These are phyloP conservation scores for Burhinus bistriatus DNA, from an alignment of 2,113 vertebrate genomes.

Conservation along the genomic window DNA sequence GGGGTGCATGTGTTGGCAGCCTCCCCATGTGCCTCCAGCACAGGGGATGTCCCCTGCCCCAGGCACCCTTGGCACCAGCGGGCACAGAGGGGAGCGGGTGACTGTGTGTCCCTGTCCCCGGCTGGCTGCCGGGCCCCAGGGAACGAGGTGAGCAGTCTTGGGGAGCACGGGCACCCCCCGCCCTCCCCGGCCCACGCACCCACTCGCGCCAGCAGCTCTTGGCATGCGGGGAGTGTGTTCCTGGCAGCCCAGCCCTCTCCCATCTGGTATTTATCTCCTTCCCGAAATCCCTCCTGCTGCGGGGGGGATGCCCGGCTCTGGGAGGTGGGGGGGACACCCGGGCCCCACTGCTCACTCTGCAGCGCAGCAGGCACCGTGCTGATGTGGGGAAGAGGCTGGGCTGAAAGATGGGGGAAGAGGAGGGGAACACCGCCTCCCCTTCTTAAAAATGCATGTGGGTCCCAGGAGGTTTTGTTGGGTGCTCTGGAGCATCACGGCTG, in stretches of 20 bases:
- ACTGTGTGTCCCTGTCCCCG: not conserved
- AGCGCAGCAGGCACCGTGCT: not conserved
- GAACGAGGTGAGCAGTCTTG: not conserved
- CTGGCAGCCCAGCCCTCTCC: constrained; percentile 46
- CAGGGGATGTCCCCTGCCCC: not conserved
- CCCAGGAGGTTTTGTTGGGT: not conserved
- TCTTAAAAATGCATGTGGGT: accelerated
- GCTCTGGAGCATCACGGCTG: not conserved
- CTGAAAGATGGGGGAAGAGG: too few species aligned
- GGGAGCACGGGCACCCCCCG: not conserved
- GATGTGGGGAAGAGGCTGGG: not conserved
- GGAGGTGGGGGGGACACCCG: not conserved
- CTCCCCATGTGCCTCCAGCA: not conserved
- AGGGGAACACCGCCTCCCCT: too few species aligned
- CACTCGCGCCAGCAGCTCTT: constrained; percentile 46
- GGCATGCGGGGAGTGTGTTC: constrained; percentile 10
- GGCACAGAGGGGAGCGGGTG: not conserved
- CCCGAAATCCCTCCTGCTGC: constrained; percentile 44
- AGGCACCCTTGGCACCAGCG: not conserved
- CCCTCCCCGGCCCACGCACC: not conserved
- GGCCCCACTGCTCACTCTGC: constrained; percentile 32
- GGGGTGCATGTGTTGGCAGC: not conserved
- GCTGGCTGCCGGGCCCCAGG: not conserved
- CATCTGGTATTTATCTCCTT: constrained; percentile 62
- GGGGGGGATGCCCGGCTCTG: not conserved